Evolutionary conservation across 1,140 invertebrate species (phyloP).

Genomic region (Hyphantria cunea): DNA sequence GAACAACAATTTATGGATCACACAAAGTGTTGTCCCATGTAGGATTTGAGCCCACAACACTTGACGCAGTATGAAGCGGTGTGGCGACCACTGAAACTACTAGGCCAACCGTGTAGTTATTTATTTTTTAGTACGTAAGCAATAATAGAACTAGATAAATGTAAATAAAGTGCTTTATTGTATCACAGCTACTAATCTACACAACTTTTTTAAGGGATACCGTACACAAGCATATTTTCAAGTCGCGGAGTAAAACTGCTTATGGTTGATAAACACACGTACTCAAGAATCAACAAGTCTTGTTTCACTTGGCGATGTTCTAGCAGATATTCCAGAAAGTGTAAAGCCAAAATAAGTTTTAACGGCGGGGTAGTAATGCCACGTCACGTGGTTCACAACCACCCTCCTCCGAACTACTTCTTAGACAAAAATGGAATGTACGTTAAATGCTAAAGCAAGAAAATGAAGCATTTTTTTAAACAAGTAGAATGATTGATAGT

Average conservation of each 20-base stretch:
- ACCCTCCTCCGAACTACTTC: slow-evolving; percentile 34
- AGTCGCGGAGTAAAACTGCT: slow-evolving; percentile 22
- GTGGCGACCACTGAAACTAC: no score
- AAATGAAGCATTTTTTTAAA: no score
- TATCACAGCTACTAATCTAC: no score
- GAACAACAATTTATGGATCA: no score
- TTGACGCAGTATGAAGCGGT: no score
- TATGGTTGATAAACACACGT: slow-evolving; percentile 36
- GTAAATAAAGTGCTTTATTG: no score
- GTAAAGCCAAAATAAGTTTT: slow-evolving; percentile 30
- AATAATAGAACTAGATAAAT: no score
- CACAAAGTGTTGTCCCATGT: no score
- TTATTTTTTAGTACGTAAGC: no score
- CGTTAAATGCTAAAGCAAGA: slow-evolving; percentile 34
- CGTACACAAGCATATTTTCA: slow-evolving; percentile 1
- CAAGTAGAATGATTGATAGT: no score
- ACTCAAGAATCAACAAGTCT: slow-evolving; percentile 25
- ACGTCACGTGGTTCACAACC: slow-evolving; percentile 36
- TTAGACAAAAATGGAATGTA: slow-evolving; percentile 25
- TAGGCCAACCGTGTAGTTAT: no score
- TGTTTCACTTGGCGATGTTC: slow-evolving; percentile 38
- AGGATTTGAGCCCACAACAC: no score
- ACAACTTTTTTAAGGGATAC: slow-evolving; percentile 1
- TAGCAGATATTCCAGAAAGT: slow-evolving; percentile 22
- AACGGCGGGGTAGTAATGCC: slow-evolving; percentile 13